A percentile compares a stretch with the other conserved stretches of the same genome.
These are phyloP conservation scores for Lutjanus erythropterus DNA, from an alignment of 2,113 vertebrate genomes.

Conservation along the genomic window DNA sequence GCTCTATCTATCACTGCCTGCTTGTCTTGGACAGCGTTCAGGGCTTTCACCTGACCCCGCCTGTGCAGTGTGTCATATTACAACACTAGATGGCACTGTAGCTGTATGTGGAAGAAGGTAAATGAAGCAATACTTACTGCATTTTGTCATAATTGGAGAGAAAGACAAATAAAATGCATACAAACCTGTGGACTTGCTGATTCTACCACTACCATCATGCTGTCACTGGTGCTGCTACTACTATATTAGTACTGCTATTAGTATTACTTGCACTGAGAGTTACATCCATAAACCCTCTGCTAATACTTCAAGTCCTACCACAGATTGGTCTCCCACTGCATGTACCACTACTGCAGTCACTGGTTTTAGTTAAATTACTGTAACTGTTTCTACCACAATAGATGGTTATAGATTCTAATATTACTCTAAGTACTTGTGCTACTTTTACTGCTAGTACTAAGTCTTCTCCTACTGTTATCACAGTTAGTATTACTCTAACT, in stretches of 20 bases:
- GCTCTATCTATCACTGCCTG: conserved; percentile 36
- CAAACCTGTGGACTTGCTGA: not conserved
- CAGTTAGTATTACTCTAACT: too few species aligned
- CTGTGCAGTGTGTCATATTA: not conserved
- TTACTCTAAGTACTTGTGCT: not conserved
- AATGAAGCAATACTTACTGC: not conserved
- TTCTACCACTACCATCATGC: not conserved
- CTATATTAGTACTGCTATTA: not conserved
- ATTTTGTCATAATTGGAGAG: not conserved
- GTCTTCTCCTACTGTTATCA: not conserved
- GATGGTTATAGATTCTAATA: not conserved
- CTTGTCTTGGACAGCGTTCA: conserved; percentile 6
- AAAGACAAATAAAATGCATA: not conserved
- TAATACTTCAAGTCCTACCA: not conserved
- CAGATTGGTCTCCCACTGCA: not conserved
- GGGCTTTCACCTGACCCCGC: not conserved
- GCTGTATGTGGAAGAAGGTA: not conserved
- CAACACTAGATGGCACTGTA: conserved; percentile 60
- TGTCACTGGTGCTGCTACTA: not conserved
- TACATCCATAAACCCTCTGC: not conserved
- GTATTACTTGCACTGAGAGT: not conserved
- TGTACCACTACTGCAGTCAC: not conserved
- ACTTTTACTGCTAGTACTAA: not conserved
- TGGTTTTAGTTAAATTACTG: not conserved
- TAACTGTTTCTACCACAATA: not conserved